phyloP scores from a whole-genome alignment of 2,797 vertebrate species.

The Halcyon smyrnensis region DNA sequence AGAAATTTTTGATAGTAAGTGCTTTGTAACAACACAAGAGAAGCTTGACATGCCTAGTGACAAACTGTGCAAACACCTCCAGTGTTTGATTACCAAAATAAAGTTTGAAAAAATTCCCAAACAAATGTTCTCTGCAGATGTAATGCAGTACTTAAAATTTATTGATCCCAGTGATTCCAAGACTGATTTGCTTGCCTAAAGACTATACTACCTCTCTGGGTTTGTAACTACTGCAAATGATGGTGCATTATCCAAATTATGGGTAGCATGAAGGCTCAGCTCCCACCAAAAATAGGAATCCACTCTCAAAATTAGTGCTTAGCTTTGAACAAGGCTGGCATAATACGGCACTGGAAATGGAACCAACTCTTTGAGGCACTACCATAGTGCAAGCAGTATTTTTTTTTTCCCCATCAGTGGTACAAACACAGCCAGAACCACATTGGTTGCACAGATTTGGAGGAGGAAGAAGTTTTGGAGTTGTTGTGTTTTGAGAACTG shows the following conservation, averaged over 20 bases:
- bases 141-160: neutral
- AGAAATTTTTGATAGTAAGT: slow-evolving; percentile 12
- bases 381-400: neutral
- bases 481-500: neutral
- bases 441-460: neutral
- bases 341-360: too few relatives aligned
- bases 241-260: neutral
- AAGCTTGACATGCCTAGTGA: neutral
- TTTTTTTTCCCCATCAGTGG: neutral
- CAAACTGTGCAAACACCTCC: neutral
- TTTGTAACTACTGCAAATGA: neutral
- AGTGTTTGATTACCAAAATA: neutral
- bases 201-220: neutral
- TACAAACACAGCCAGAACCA: neutral
- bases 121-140: neutral
- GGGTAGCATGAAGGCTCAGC: neutral
- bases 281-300: neutral
- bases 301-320: neutral
- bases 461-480: neutral
- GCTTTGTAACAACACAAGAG: neutral
- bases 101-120: neutral
- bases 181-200: neutral
- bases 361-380: neutral
- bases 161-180: fast-evolving
- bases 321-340: neutral